Conservation (phyloP, 2,888 invertebrate genomes). For the Parnassius apollo region DNA sequence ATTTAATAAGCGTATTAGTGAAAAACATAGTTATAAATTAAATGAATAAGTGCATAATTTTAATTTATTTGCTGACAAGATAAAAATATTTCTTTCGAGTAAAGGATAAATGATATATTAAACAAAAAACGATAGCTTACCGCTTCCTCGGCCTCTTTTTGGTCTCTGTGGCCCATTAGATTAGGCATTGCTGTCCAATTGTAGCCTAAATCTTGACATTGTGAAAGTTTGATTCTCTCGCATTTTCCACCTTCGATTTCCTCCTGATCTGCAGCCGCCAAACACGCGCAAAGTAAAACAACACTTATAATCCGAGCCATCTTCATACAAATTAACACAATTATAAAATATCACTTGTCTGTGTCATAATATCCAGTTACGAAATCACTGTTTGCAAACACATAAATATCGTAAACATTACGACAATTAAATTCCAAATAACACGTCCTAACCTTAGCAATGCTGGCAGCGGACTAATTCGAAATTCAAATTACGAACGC, state of each 20-base stretch:
- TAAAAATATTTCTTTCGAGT: no score
- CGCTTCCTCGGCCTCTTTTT: conserved; percentile 89
- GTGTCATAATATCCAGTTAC: conserved; percentile 61
- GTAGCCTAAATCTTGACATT: conserved; percentile 91
- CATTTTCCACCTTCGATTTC: conserved; percentile 82
- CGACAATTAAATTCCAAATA: conserved; percentile 32
- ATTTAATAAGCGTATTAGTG: no score
- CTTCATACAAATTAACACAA: conserved; percentile 43
- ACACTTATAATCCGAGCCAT: conserved; percentile 70
- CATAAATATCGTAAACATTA: conserved; percentile 62
- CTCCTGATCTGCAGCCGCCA: conserved; percentile 69
- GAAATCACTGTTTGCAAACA: conserved; percentile 56
- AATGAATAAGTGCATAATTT: no score
- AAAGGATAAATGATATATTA: no score
- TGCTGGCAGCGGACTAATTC: conserved; percentile 62
- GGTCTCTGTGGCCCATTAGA: conserved; percentile 89
- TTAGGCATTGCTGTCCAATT: conserved; percentile 94
- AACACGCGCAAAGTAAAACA: conserved; percentile 53
- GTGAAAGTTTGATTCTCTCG: conserved; percentile 88
- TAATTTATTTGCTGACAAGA: no score
- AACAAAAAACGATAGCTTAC: conserved; percentile 68
- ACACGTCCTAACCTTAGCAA: conserved; percentile 42
- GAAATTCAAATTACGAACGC: conserved; percentile 46
- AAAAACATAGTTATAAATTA: no score
- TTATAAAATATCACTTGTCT: conserved; percentile 34